Conservation (phyloP, 2,113 vertebrate species). For the Telmatochromis sp. region DNA sequence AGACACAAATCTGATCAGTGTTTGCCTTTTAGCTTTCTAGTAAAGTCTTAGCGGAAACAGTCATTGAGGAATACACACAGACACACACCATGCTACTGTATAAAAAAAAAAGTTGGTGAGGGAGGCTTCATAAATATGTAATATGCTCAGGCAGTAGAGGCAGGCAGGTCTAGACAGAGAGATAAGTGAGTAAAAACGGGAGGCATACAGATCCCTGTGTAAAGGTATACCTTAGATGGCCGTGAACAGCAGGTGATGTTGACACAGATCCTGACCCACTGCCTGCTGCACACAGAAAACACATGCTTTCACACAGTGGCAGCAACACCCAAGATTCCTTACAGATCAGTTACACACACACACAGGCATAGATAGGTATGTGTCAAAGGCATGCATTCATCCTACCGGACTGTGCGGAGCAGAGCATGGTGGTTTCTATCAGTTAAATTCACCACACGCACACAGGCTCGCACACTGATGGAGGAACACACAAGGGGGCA, state of each 20-base stretch:
- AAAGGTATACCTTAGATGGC: conserved; percentile 15
- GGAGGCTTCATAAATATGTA: background rate
- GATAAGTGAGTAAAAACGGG: background rate
- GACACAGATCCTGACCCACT: conserved; percentile 33
- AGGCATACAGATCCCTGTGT: background rate
- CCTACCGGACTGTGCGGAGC: background rate
- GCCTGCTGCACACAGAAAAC: conserved; percentile 27
- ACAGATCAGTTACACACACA: conserved; percentile 9
- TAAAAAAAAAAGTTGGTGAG: background rate
- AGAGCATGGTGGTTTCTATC: background rate
- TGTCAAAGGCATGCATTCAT: conserved; percentile 32
- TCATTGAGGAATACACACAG: background rate
- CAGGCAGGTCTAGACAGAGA: background rate
- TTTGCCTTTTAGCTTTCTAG: background rate
- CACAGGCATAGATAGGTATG: background rate
- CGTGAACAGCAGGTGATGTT: conserved; percentile 24
- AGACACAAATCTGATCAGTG: background rate
- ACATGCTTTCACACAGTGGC: conserved; percentile 49
- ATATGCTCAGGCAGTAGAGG: background rate
- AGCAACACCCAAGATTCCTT: conserved; percentile 39
- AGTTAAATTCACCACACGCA: background rate
- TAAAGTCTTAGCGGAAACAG: background rate
- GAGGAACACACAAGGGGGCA: conserved; percentile 12
- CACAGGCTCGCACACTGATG: background rate
- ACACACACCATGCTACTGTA: background rate